Percentiles rank a stretch among this genome's conserved stretches.
These are phyloP conservation scores for Alcis repandata DNA, from an alignment of 2,888 invertebrate genomes.

Conservation along the genomic window DNA sequence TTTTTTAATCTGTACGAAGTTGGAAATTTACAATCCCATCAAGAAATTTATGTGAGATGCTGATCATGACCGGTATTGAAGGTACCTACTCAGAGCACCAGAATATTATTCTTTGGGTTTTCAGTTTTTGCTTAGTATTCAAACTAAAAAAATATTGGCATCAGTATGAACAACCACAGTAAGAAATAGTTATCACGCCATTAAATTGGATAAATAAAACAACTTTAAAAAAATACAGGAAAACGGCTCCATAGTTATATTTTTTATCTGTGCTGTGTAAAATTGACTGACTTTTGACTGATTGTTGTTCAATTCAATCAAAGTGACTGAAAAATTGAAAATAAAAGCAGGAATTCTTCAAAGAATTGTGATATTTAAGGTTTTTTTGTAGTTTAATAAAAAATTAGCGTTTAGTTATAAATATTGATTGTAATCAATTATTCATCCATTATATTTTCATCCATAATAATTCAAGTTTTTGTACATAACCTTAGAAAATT, in stretches of 20 bases:
- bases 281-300: slow-evolving; percentile 20
- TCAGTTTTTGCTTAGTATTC: too few relatives aligned
- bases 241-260: neutral
- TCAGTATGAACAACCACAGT: too few relatives aligned
- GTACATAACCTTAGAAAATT: slow-evolving; percentile 45
- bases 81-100: too few relatives aligned
- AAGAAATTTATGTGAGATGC: too few relatives aligned
- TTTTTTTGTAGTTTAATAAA: slow-evolving; percentile 20
- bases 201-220: too few relatives aligned
- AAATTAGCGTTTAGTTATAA: slow-evolving; percentile 19
- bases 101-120: too few relatives aligned
- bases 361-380: slow-evolving; percentile 19
- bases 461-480: slow-evolving; percentile 29
- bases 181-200: too few relatives aligned
- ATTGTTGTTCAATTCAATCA: slow-evolving; percentile 17
- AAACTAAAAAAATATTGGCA: too few relatives aligned
- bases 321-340: slow-evolving; percentile 35
- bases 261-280: neutral
- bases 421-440: slow-evolving; percentile 21
- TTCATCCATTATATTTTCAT: slow-evolving; percentile 37
- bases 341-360: slow-evolving; percentile 28
- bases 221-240: too few relatives aligned
- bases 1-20: too few relatives aligned
- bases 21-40: too few relatives aligned
- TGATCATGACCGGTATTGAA: too few relatives aligned